Base-by-base conservation (phyloP, 2,888 invertebrate genomes). In the Rotaria sp. region DNA sequence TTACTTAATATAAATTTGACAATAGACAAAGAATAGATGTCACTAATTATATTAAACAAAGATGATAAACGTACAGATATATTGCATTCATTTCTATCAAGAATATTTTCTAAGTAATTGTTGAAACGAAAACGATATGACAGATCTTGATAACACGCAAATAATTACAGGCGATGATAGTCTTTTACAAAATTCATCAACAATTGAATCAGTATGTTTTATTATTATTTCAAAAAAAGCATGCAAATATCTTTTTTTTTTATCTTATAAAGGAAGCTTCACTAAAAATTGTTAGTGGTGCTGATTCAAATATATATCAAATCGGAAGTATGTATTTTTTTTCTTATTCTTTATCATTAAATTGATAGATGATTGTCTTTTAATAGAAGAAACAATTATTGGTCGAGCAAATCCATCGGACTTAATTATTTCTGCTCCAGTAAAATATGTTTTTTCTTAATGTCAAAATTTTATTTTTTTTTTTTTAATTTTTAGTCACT, bases 381-480 rank as follows among this genome's bases (percentile, higher is more conserved):
- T n/a, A 26, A 24, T 45, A 80, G 80, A 80, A 45, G 80, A 80
- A 80, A 80, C 80, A 80, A 80, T 45, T n/a, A 45, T 80, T 80
- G 80, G 80, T 13, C 41, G 80, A n/a, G 26, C 26, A n/a, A n/a
- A 13, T 80, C 80, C 80, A 45, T 80, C 80, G 2, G 80, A 80
- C 45, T 13, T 80, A 45, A 11, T 80, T 45, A 80, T 80, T n/a
- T 45, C 80, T 45, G 80, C 45, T 45, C 45, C 41, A 2, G 80
- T 80, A 80, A n/a, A 24, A 18, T 24, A 4, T 80, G 13, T 41
- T 26, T 13, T 4, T 26, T 45, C 1, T 26, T 2, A 26, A n/a
- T 26, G 26, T 38, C 2, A 3, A 80, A 24, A 18, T 45, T n/a
- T 45, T 1, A n/a, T n/a, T 45, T 26, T 24, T 45, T 80, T 13